Conservation (phyloP, 2,113 vertebrate genomes). For the Thymallus thymallus region DNA sequence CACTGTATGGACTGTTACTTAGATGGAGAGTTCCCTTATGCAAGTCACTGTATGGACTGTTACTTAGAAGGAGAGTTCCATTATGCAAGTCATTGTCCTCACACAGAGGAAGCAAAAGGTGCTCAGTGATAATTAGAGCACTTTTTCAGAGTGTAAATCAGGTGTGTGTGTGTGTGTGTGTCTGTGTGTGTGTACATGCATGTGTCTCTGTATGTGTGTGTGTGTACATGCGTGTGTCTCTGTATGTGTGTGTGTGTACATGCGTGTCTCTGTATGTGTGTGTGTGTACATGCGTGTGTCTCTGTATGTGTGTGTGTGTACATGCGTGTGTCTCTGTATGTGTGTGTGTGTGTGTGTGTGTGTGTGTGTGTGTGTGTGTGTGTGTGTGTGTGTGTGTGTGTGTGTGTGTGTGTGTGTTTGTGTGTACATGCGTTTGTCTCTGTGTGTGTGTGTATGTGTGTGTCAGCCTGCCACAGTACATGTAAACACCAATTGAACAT, state of each 20-base stretch:
- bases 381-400: neutral
- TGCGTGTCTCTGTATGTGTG: no score
- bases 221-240: neutral
- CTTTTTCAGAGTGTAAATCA: neutral
- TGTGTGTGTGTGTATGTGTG: no score
- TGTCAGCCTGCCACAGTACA: no score
- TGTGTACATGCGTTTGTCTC: no score
- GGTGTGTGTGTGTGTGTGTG: neutral
- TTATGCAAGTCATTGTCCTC: neutral
- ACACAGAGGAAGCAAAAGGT: neutral
- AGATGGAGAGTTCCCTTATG: no score
- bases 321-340: no score
- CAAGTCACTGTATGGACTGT: no score
- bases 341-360: conserved; percentile 2
- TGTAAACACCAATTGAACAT: no score
- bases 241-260: neutral
- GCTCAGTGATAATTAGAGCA: neutral
- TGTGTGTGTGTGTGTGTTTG: neutral
- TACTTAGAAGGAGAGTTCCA: no score
- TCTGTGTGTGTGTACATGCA: conserved; percentile 2
- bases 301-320: neutral
- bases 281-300: no score
- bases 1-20: no score
- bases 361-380: neutral
- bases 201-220: neutral